Base-by-base conservation (phyloP, 2,888 invertebrate species). In the Tuberolachnus salignus region DNA sequence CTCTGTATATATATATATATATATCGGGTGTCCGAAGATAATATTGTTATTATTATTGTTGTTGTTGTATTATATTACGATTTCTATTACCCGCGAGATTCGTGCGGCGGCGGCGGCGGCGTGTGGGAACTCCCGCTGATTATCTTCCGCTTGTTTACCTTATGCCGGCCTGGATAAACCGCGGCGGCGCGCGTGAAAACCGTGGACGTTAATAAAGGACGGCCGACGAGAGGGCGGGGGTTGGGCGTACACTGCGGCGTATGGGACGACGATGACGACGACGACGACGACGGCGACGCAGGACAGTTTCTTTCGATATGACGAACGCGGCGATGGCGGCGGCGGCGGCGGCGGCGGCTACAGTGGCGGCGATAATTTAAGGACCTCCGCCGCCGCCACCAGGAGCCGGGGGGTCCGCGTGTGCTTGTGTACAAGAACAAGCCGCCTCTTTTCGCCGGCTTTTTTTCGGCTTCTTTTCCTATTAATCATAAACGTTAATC, bases 401-500 rank as follows among this genome's bases (percentile, higher is more conserved):
- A 9, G 71, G 46, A 70, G 70, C 70, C 59, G 71, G 71, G 71
- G 71, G 71, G 71, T 59, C 59, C 19, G 10, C n/a, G 42, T 61
- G 64, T 44, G 21, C 26, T 26, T 49, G 59, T 19, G 57, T 72
- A 75, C 75, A 75, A 75, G n/a, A n/a, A 75, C 75, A 75, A 75
- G 75, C 75, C 75, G 75, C 75, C 66, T 46, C 66, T 64, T 75
- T 75, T 64, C 42, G 66, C 75, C 75, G 75, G 57, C 75, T 75
- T 66, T 75, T 66, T 74, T 75, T 75, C 74, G 46, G 64, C 66
- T 3, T 34, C 34, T 34, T 34, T 6, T 34, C 71, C 74, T 66
- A 75, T 75, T 75, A 75, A 75, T 75, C 74, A 75, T 55, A 23
- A 42, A 53, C 74, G 66, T 75, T 75, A 75, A 75, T 75, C 71